These are phyloP conservation scores for Dunckerocampus dactyliophorus DNA, from an alignment of 2,113 vertebrate species.

Conservation along the genomic window DNA sequence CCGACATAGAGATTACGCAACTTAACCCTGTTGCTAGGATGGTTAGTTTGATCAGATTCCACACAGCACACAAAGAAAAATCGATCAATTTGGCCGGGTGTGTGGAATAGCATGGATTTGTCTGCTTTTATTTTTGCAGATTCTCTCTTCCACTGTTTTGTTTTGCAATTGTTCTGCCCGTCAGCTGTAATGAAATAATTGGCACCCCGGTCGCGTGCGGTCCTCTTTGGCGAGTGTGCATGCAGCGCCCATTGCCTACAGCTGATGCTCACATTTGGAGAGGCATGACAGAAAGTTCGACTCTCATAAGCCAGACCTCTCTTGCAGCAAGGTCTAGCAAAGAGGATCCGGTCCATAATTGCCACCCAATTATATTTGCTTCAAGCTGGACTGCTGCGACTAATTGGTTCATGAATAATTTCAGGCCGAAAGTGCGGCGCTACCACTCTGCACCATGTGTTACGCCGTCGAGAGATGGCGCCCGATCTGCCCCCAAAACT, in stretches of 20 bases:
- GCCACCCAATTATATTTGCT: slow-evolving; percentile 69
- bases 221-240: not conserved
- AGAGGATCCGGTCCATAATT: slow-evolving; percentile 61
- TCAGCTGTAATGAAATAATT: slow-evolving; percentile 47
- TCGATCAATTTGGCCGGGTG: slow-evolving; percentile 1
- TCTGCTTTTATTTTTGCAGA: slow-evolving; percentile 1
- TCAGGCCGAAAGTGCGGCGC: slow-evolving; percentile 23
- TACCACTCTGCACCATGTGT: slow-evolving; percentile 30
- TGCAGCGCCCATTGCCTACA: slow-evolving; percentile 22
- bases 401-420: slow-evolving; percentile 72
- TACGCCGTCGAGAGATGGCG: slow-evolving; percentile 36
- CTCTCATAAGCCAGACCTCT: slow-evolving; percentile 44
- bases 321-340: slow-evolving; percentile 54
- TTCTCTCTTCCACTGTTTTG: slow-evolving; percentile 12
- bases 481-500: slow-evolving; percentile 40
- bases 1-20: not conserved
- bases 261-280: slow-evolving; percentile 37
- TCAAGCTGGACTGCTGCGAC: slow-evolving; percentile 49
- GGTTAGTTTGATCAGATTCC: slow-evolving; percentile 3
- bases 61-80: not conserved
- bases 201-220: slow-evolving; percentile 12
- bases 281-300: slow-evolving; percentile 45
- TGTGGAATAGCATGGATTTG: not conserved
- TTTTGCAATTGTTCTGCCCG: slow-evolving; percentile 7
- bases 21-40: not conserved